Percentiles rank a stretch among this genome's conserved stretches.
Conservation (phyloP, 2,113 vertebrate species). For the Gambusia affinis region DNA sequence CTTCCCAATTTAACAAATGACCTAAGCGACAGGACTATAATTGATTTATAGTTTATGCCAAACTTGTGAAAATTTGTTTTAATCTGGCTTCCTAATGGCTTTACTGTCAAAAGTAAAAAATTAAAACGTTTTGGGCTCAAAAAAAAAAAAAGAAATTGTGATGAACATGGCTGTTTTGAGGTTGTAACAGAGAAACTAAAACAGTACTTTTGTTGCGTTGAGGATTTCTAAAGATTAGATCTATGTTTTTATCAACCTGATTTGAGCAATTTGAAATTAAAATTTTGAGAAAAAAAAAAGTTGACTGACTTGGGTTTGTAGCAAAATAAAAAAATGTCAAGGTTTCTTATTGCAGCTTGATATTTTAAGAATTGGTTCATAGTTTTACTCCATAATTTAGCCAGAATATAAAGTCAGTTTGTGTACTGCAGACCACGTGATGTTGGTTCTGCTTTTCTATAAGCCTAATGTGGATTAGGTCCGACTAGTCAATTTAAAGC, state of each 20-base stretch:
- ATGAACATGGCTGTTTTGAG: conserved; percentile 12
- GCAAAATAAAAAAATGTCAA: not conserved
- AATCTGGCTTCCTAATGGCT: not conserved
- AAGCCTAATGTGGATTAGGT: conserved; percentile 35
- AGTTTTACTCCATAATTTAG: conserved; percentile 4
- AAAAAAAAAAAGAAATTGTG: not conserved
- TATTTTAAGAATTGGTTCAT: conserved; percentile 20
- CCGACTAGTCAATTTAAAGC: conserved; percentile 58
- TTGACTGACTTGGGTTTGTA: conserved; percentile 18
- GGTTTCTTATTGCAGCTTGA: conserved; percentile 10
- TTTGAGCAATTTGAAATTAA: conserved; percentile 22
- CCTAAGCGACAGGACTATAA: not conserved
- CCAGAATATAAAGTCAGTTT: not conserved
- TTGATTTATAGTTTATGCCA: not conserved
- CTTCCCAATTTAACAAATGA: not conserved
- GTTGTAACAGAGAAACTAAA: conserved; percentile 1
- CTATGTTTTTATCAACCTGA: not conserved
- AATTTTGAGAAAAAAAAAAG: not conserved
- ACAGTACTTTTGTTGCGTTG: conserved; percentile 35
- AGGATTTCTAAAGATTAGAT: conserved; percentile 21
- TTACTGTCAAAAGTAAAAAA: conserved; percentile 3
- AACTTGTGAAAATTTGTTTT: not conserved
- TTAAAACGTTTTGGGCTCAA: conserved; percentile 5
- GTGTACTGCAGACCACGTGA: not conserved
- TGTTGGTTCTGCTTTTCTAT: conserved; percentile 26